Conservation (phyloP, 2,113 vertebrate species). For the Bubo bubo region DNA sequence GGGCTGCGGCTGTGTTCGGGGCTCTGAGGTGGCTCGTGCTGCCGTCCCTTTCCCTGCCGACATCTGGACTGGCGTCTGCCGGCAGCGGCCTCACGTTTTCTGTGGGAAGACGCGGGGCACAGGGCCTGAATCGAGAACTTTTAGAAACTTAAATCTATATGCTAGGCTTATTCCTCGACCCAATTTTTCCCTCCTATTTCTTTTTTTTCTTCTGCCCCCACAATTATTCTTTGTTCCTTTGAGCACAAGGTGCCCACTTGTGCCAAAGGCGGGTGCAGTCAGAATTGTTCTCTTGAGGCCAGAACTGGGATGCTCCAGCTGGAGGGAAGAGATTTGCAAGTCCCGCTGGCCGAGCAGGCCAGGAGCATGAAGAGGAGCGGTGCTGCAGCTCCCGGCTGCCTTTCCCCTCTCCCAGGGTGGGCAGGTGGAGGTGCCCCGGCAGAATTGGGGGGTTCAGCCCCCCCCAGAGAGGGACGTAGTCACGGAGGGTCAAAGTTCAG, state of each 20-base stretch:
- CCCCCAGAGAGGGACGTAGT: background rate
- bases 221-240: background rate
- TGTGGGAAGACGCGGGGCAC: fast-evolving
- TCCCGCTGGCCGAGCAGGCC: background rate
- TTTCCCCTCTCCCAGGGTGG: background rate
- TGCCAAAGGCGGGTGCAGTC: background rate
- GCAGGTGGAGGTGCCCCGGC: background rate
- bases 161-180: background rate
- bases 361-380: background rate
- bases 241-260: background rate
- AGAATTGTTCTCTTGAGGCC: background rate
- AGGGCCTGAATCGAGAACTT: background rate
- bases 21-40: fast-evolving
- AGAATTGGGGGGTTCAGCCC: background rate
- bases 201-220: fast-evolving
- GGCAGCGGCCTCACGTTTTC: background rate
- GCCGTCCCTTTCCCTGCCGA: background rate
- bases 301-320: background rate
- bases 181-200: fast-evolving
- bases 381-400: background rate
- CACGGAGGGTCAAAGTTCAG: background rate
- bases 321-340: background rate
- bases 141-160: background rate
- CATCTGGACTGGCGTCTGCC: background rate
- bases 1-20: background rate